Percentiles rank a stretch among this genome's conserved stretches.
Conservation (phyloP, 2,113 vertebrate species). For the Grus americana region DNA sequence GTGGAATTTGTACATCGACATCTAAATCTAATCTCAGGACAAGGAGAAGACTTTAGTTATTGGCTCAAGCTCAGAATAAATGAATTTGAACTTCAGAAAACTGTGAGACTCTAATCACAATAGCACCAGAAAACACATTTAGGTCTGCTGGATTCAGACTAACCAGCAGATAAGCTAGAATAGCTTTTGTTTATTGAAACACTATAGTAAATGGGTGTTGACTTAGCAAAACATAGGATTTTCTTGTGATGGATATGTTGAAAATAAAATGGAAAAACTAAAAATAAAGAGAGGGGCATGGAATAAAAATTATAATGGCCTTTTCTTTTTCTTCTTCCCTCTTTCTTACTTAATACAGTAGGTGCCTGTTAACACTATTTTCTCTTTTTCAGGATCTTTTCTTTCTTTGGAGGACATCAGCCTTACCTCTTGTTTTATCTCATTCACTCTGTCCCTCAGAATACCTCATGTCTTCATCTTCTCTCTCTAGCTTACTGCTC, state of each 20-base stretch:
- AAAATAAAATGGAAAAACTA: neutral
- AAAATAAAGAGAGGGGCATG: neutral
- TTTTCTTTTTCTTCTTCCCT: neutral
- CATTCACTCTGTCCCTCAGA: neutral
- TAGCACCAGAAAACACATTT: neutral
- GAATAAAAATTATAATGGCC: neutral
- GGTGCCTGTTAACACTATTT: neutral
- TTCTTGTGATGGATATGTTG: neutral
- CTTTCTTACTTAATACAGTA: neutral
- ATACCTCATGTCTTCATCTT: neutral
- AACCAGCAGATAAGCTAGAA: neutral
- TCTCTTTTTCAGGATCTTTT: neutral
- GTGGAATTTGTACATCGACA: neutral
- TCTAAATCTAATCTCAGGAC: neutral
- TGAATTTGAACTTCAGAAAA: neutral
- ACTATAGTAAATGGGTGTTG: neutral
- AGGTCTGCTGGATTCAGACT: neutral
- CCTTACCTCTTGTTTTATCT: neutral
- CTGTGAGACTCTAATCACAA: neutral
- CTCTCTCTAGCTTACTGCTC: neutral
- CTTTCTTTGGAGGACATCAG: neutral
- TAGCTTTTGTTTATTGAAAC: neutral
- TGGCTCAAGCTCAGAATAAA: neutral
- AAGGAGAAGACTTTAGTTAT: neutral
- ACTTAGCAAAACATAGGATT: neutral